Conservation (phyloP, 2,113 vertebrate species). For the Megalops atlanticus region DNA sequence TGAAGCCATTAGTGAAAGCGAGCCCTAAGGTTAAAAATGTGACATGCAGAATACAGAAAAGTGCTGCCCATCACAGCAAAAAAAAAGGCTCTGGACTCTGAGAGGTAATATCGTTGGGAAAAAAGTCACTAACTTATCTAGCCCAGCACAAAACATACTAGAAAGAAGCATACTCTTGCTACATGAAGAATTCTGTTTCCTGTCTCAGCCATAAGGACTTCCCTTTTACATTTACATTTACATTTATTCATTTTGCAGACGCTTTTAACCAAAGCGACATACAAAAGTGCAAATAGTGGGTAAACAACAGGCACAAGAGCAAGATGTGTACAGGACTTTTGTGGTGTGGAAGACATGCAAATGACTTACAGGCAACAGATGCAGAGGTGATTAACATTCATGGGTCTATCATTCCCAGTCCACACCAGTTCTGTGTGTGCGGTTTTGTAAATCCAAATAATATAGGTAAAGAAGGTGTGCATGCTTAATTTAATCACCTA, state of each 20-base stretch:
- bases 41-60: slow-evolving; percentile 25
- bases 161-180: neutral
- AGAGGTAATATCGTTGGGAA: slow-evolving; percentile 34
- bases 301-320: too few species aligned
- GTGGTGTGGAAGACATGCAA: neutral
- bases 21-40: slow-evolving; percentile 31
- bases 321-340: too few species aligned
- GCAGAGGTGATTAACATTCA: neutral
- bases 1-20: slow-evolving; percentile 21
- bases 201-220: neutral
- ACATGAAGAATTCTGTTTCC: neutral
- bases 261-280: too few species aligned
- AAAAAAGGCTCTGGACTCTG: slow-evolving; percentile 16
- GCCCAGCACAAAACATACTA: neutral
- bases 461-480: neutral
- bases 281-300: too few species aligned
- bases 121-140: slow-evolving; percentile 44
- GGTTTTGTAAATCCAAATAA: neutral
- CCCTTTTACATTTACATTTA: too few species aligned
- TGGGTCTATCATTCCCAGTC: neutral
- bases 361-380: neutral
- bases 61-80: slow-evolving; percentile 21
- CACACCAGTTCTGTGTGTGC: neutral
- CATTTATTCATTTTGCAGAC: too few species aligned
- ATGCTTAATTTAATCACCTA: neutral